Evolutionary conservation across 1,140 invertebrate species (phyloP), one percentile per base, ranked within the genome.

Genomic region (Trichoplusia ni): DNA sequence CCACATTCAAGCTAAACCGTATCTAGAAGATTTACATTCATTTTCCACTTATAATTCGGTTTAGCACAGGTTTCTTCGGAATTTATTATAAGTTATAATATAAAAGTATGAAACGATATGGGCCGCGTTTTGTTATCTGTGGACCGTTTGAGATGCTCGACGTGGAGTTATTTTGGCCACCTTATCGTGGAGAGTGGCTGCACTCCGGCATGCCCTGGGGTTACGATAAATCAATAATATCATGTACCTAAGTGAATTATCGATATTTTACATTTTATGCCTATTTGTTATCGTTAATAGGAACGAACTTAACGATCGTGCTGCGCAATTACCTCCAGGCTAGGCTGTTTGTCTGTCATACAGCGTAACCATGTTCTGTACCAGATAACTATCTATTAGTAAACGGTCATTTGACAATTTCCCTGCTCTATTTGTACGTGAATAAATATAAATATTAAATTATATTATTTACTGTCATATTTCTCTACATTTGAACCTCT

Each of bases 221-320:
- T 81, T 79, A 77, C 72, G 75, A 82, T 81, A 83, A 82, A 85
- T 89, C 77, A 84, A 79, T 84, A 82, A 79, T 78, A 86, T 79
- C 76, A 70, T 79, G 73, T 73, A 73, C 70, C 73, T 77, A 78
- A 78, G 75, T 82, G 78, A 81, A 71, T 83, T 67, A 67, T 53
- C 38, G 46, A 61, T 67, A 51, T 67, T 66, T 61, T 64, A 64
- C 40, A 64, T 54, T 40, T 64, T 56, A 56, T 54, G 40, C 49
- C 42, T 64, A 64, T 64, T 64, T 56, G 25, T 54, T 47, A 64
- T 54, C 40, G 40, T 64, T 60, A 60, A 44, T 47, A 46, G 49
- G 49, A 33, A 47, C 40, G 56, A 60, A 38, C 8, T 54, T 54
- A 54, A 60, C 40, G 37, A 42, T 59, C 38, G 38, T 25, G 33